phyloP scores from a whole-genome alignment of 2,888 invertebrate species.

The Ernsta delagoae region DNA sequence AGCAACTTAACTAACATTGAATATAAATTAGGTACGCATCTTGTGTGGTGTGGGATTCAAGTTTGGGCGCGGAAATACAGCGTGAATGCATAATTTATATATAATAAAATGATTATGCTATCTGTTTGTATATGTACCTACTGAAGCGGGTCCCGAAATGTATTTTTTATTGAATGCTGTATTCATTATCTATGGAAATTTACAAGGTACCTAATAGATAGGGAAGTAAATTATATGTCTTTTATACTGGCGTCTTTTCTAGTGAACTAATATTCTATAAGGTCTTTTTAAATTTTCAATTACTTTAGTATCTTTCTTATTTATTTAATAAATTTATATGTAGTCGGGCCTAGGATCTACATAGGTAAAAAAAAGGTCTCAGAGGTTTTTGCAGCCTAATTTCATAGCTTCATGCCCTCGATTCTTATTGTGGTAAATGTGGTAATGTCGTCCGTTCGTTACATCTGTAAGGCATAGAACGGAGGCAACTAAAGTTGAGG shows the following conservation, averaged over 20 bases:
- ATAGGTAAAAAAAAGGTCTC: background rate
- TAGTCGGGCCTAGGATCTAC: too few species aligned
- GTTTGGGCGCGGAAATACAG: slow-evolving; percentile 31
- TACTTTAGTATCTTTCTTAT: too few species aligned
- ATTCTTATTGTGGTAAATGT: slow-evolving; percentile 48
- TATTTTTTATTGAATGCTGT: background rate
- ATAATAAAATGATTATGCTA: slow-evolving; percentile 47
- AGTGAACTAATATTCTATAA: background rate
- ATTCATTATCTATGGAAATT: slow-evolving; percentile 5
- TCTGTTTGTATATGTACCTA: slow-evolving; percentile 4
- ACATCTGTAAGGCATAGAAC: slow-evolving; percentile 28
- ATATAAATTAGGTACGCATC: slow-evolving; percentile 39
- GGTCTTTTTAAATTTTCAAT: too few species aligned
- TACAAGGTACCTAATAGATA: background rate
- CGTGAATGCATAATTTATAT: slow-evolving; percentile 44
- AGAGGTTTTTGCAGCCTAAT: slow-evolving; percentile 14
- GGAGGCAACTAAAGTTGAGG: slow-evolving; percentile 45
- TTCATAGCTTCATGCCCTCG: slow-evolving; percentile 43
- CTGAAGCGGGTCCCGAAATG: slow-evolving; percentile 2
- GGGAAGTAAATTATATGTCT: background rate
- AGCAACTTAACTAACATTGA: slow-evolving; percentile 31
- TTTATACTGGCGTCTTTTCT: background rate
- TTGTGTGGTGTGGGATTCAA: slow-evolving; percentile 38
- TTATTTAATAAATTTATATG: too few species aligned
- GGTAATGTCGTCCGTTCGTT: slow-evolving; percentile 27